A percentile compares a stretch with the other conserved stretches of the same genome.
These are phyloP conservation scores for Andrena camellia DNA, from an alignment of 2,888 invertebrate genomes.

Conservation along the genomic window DNA sequence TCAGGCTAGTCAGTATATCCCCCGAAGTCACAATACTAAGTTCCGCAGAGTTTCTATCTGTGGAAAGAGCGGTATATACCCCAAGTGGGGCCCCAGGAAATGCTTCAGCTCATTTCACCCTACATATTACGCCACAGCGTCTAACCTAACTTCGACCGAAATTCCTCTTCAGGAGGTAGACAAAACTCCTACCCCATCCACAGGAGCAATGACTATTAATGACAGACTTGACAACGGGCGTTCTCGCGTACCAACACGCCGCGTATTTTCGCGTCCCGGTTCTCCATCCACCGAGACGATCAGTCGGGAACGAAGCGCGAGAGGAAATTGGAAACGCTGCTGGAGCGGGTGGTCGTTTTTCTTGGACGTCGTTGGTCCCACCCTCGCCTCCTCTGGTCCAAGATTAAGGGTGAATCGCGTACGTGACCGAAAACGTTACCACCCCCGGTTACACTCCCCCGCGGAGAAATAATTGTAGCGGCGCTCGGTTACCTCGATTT, in stretches of 20 bases:
- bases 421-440: slow-evolving; percentile 32
- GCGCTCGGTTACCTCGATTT: slow-evolving; percentile 45
- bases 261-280: neutral
- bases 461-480: slow-evolving; percentile 52
- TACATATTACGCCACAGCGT: too few relatives aligned
- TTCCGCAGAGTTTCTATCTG: too few relatives aligned
- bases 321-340: slow-evolving; percentile 43
- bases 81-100: too few relatives aligned
- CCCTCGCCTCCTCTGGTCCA: slow-evolving; percentile 13
- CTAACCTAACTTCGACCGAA: too few relatives aligned
- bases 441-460: neutral
- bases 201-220: neutral
- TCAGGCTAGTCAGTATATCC: too few relatives aligned
- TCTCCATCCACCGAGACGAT: slow-evolving; percentile 7
- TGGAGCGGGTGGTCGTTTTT: slow-evolving; percentile 27
- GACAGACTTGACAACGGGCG: neutral
- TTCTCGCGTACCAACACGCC: neutral
- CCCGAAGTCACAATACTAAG: too few relatives aligned
- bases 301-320: slow-evolving; percentile 19
- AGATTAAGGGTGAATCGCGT: slow-evolving; percentile 51
- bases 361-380: slow-evolving; percentile 6
- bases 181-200: neutral
- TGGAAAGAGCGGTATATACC: too few relatives aligned
- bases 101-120: too few relatives aligned
- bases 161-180: too few relatives aligned